Evolutionary conservation across 1,140 invertebrate genomes (phyloP).

Genomic region (Bombus terrestris): DNA sequence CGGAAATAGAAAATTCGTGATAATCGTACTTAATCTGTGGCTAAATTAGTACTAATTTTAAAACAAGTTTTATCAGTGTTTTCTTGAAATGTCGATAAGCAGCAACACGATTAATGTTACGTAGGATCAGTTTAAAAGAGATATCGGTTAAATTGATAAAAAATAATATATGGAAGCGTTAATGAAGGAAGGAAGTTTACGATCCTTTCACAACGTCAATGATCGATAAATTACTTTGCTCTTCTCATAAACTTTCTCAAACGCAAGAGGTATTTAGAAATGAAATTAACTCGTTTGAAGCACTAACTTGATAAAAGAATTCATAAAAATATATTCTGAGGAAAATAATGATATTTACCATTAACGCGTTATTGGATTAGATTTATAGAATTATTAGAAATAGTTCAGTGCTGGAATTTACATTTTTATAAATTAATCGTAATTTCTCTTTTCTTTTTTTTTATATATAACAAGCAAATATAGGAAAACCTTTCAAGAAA

Average conservation of each 20-base stretch:
- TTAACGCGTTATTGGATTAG: not conserved
- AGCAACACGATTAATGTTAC: too few species aligned
- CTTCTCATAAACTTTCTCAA: slow-evolving; percentile 22
- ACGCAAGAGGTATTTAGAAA: slow-evolving; percentile 17
- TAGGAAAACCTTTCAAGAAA: too few species aligned
- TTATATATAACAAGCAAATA: too few species aligned
- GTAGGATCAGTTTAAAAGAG: too few species aligned
- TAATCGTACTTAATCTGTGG: too few species aligned
- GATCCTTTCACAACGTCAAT: slow-evolving; percentile 27
- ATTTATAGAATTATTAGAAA: not conserved
- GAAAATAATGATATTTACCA: not conserved
- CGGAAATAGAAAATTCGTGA: not conserved
- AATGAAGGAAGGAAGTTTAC: not conserved
- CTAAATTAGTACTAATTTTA: too few species aligned
- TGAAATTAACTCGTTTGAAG: not conserved
- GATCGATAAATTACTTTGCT: slow-evolving; percentile 24
- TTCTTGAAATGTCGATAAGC: too few species aligned
- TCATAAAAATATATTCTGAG: not conserved
- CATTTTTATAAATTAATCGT: not conserved
- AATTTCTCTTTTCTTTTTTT: not conserved
- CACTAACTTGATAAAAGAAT: not conserved
- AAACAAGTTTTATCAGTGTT: too few species aligned
- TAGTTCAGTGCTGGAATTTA: not conserved
- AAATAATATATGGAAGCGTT: not conserved
- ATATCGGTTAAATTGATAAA: not conserved